Percentiles rank a stretch among this genome's conserved stretches.
phyloP scores from a whole-genome alignment of 1,140 invertebrate species.

The Lasioglossum baleicum region DNA sequence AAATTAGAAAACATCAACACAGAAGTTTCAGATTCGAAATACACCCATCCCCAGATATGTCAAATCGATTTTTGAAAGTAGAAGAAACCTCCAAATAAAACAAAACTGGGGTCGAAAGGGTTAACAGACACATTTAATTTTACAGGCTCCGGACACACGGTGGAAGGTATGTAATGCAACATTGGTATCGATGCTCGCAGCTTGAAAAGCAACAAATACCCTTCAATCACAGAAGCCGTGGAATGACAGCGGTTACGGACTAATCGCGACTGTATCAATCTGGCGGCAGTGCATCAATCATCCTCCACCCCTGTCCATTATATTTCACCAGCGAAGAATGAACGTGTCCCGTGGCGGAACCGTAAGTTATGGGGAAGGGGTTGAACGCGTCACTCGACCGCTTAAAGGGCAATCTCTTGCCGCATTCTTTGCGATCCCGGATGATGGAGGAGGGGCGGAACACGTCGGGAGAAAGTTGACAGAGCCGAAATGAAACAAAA shows the following conservation, averaged over 20 bases:
- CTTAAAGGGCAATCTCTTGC: constrained; percentile 6
- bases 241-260: not conserved
- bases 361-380: not conserved
- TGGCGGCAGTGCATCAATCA: constrained; percentile 4
- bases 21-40: too few species aligned
- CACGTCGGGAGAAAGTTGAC: not conserved
- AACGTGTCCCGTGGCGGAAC: not conserved
- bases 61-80: too few species aligned
- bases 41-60: too few species aligned
- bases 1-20: too few species aligned
- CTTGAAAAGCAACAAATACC: not conserved
- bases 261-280: constrained; percentile 4
- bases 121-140: too few species aligned
- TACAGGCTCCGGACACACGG: not conserved
- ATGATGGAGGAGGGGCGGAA: not conserved
- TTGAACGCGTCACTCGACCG: not conserved
- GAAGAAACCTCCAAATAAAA: too few species aligned
- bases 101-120: too few species aligned
- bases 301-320: not conserved
- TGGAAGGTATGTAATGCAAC: too few species aligned
- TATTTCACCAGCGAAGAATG: not conserved
- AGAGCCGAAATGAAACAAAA: not conserved
- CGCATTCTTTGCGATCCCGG: not conserved
- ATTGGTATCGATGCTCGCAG: not conserved
- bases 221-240: not conserved